Evolutionary conservation across 2,888 invertebrate species (phyloP), one percentile per base, ranked within the genome.

Genomic region (Chrysodeixis includens): DNA sequence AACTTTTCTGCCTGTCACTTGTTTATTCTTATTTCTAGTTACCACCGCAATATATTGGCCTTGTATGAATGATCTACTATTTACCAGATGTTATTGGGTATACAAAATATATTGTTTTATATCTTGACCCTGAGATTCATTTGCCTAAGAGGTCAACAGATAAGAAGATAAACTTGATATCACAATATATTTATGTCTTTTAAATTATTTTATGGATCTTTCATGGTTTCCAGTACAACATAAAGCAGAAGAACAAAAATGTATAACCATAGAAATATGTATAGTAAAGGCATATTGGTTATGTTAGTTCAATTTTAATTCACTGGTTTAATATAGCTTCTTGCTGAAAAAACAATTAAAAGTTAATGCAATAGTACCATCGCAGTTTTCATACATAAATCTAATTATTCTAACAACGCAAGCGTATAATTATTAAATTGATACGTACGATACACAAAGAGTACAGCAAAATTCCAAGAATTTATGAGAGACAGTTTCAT

Each of bases 71-170:
- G 40, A 40, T 40, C n/a, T 49, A 54, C 18, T 51, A 54, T 46
- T 62, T 55, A 52, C 32, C 30, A 46, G 63, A 66, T 35, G 16
- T 49, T 49, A 18, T 10, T 20, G 8, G 18, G 16, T 9, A 18
- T 3, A 49, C 46, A 49, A 60, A 65, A 59, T 60, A 60, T 30
- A 62, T 56, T 53, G 59, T 56, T 62, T 30, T 58, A 52, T 30
- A 60, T 60, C 54, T 70, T 70, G 74, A 65, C 59, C 59, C 30
- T 55, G 14, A 53, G 46, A 49, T 20, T 51, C 57, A 35, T 49
- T 57, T 62, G 54, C n/a, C 58, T 32, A 64, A 78, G 55, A 74
- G 78, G 78, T 78, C 81, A 81, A 51, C 18, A 66, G 62, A 57
- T 74, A 68, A 26, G 0, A 8, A 44, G 78, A 74, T 80, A 80